phyloP scores from a whole-genome alignment of 2,888 invertebrate genomes.

The Volucella inflata region DNA sequence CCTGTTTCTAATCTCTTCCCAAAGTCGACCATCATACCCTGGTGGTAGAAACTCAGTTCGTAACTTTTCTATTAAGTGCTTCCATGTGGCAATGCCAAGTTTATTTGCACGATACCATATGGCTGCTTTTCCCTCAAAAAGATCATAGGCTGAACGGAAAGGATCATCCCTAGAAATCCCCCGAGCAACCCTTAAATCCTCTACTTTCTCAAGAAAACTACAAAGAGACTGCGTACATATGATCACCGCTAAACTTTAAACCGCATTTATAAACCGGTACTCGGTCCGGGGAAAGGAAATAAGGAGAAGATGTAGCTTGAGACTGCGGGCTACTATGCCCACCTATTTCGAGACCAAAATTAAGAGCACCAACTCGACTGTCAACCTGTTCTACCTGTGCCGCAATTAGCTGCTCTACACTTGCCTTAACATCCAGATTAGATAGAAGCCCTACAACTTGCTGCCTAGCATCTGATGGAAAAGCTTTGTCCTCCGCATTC shows the following conservation, averaged over 20 bases:
- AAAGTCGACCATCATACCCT: slow-evolving; percentile 33
- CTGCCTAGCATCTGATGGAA: neutral
- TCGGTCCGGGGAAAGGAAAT: neutral
- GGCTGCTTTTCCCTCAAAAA: slow-evolving; percentile 19
- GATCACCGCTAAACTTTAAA: slow-evolving; percentile 25
- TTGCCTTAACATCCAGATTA: neutral
- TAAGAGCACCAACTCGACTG: no score
- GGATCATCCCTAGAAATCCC: neutral
- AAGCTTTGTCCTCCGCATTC: neutral
- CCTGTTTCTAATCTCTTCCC: slow-evolving; percentile 27
- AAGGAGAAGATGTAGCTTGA: slow-evolving; percentile 2
- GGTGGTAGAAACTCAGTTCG: slow-evolving; percentile 35
- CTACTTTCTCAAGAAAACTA: slow-evolving; percentile 28
- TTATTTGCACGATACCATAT: slow-evolving; percentile 44
- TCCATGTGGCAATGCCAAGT: neutral
- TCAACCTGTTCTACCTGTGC: no score
- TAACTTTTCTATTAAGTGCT: neutral
- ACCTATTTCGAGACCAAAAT: no score
- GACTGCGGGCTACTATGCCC: no score
- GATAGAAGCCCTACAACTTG: neutral
- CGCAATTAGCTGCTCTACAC: neutral
- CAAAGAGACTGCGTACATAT: slow-evolving; percentile 12
- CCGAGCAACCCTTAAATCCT: neutral
- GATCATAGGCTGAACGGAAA: slow-evolving; percentile 10
- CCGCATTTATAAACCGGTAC: slow-evolving; percentile 24